Conservation (phyloP, 2,113 vertebrate species). For the Apus apus region DNA sequence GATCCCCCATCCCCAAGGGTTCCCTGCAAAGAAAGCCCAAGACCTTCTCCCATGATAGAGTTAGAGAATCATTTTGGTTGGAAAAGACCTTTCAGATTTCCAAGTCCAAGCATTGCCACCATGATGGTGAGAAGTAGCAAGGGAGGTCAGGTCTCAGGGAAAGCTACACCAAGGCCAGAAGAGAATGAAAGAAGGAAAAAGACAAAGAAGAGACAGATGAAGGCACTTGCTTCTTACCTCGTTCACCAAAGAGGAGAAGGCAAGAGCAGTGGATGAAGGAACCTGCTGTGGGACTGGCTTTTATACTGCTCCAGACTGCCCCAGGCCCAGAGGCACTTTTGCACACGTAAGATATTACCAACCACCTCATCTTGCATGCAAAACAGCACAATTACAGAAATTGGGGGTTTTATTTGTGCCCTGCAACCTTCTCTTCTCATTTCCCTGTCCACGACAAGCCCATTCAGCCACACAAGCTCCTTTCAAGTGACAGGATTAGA, state of each 20-base stretch:
- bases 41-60: neutral
- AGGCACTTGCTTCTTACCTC: accelerated
- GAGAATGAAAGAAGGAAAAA: too few species aligned
- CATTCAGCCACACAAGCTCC: neutral
- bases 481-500: neutral
- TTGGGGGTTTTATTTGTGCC: neutral
- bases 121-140: accelerated
- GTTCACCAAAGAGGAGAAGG: too few species aligned
- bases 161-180: accelerated
- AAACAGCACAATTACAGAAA: neutral
- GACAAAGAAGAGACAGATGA: accelerated
- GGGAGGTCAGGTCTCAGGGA: neutral
- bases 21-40: neutral
- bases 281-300: too few species aligned
- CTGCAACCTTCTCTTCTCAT: neutral
- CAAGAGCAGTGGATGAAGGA: too few species aligned
- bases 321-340: too few species aligned
- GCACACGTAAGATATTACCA: too few species aligned
- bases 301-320: too few species aligned
- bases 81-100: too few species aligned
- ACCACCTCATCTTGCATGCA: neutral
- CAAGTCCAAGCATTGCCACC: too few species aligned
- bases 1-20: accelerated
- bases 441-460: neutral
- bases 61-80: too few species aligned